Conservation (phyloP, 2,888 invertebrate species). For the Clepsis dumicolana region DNA sequence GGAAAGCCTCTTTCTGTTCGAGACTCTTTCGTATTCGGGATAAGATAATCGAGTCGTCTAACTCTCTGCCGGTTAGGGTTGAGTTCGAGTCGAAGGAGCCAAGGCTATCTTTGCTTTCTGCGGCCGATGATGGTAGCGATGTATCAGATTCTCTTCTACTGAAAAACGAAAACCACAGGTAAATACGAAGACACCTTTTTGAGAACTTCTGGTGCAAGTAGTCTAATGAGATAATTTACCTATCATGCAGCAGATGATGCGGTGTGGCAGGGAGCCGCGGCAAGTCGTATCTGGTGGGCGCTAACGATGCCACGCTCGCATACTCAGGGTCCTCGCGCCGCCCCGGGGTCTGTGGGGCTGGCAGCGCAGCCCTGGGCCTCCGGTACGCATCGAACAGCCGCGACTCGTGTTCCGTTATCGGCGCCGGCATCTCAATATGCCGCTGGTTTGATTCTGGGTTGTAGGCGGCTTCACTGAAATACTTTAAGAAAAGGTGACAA, state of each 20-base stretch:
- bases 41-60: slow-evolving; percentile 91
- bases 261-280: slow-evolving; percentile 65
- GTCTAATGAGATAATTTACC: slow-evolving; percentile 60
- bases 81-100: slow-evolving; percentile 90
- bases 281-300: slow-evolving; percentile 72
- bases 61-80: slow-evolving; percentile 88
- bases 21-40: slow-evolving; percentile 93
- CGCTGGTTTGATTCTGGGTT: slow-evolving; percentile 94
- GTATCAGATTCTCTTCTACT: slow-evolving; percentile 87
- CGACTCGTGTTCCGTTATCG: slow-evolving; percentile 81
- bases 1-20: slow-evolving; percentile 96
- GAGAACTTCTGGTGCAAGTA: background rate
- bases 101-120: slow-evolving; percentile 89
- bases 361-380: slow-evolving; percentile 71
- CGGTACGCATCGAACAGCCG: slow-evolving; percentile 83
- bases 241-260: slow-evolving; percentile 79
- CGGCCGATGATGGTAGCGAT: slow-evolving; percentile 87
- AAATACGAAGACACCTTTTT: background rate
- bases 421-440: slow-evolving; percentile 80
- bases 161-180: slow-evolving; percentile 50
- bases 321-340: slow-evolving; percentile 79
- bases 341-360: slow-evolving; percentile 72
- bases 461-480: slow-evolving; percentile 96
- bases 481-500: too few species aligned
- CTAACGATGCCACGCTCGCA: slow-evolving; percentile 75